A percentile compares a stretch with the other conserved stretches of the same genome.
phyloP scores from a whole-genome alignment of 2,888 invertebrate genomes.

The Tineola bisselliella region DNA sequence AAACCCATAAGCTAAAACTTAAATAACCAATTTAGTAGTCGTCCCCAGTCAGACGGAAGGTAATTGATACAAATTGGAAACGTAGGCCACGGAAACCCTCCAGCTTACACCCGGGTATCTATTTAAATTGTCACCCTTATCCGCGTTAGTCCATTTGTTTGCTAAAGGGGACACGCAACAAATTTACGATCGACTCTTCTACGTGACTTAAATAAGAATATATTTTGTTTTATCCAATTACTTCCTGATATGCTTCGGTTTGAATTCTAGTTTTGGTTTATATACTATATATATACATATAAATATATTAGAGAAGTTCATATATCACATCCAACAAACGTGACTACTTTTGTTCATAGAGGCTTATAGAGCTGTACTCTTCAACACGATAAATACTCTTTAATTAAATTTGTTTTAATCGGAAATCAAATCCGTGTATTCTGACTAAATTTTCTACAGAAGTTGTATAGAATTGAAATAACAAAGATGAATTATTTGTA shows the following conservation, averaged over 20 bases:
- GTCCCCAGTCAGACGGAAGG: constrained; percentile 26
- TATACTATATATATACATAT: too few species aligned
- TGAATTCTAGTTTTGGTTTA: neutral
- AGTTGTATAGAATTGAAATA: too few species aligned
- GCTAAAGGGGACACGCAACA: constrained; percentile 48
- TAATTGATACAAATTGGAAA: constrained; percentile 54
- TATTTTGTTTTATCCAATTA: neutral
- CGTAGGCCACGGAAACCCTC: constrained; percentile 30
- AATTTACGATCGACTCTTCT: constrained; percentile 23
- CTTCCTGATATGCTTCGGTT: neutral
- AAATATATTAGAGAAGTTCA: too few species aligned
- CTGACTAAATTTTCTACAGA: too few species aligned
- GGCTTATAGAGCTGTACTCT: too few species aligned
- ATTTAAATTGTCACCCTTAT: constrained; percentile 51
- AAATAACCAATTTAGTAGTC: constrained; percentile 14
- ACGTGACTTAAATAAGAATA: constrained; percentile 40
- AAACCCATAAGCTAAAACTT: neutral
- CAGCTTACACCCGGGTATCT: constrained; percentile 31
- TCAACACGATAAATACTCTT: too few species aligned
- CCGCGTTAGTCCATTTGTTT: constrained; percentile 44
- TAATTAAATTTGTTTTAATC: too few species aligned
- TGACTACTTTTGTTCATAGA: too few species aligned
- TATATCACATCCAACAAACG: too few species aligned
- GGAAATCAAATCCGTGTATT: too few species aligned
- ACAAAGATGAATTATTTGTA: too few species aligned